These are phyloP conservation scores for Cheilosia impressa DNA, from an alignment of 2,888 invertebrate genomes.

Conservation along the genomic window DNA sequence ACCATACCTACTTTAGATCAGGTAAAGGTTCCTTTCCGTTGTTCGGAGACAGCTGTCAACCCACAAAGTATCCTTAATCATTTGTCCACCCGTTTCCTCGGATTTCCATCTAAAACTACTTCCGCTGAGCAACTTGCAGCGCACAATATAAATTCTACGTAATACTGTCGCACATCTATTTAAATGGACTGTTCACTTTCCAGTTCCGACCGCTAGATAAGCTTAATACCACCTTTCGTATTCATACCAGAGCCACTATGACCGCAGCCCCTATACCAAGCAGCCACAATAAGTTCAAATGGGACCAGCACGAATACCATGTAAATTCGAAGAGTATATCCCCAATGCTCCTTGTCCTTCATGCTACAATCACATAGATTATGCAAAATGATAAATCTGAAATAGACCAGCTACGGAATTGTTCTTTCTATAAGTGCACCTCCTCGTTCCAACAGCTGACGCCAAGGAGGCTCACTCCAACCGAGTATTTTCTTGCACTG, in stretches of 20 bases:
- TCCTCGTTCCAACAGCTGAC: conserved; percentile 4
- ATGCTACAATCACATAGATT: conserved; percentile 48
- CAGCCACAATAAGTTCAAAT: neutral
- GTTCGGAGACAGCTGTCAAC: no score
- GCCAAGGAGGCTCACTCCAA: conserved; percentile 6
- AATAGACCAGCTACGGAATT: conserved; percentile 41
- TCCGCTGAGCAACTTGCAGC: neutral
- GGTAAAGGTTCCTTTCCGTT: no score
- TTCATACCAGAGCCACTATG: neutral
- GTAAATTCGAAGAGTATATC: conserved; percentile 40
- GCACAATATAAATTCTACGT: neutral
- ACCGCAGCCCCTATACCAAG: neutral
- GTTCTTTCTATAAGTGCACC: conserved; percentile 11
- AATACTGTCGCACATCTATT: conserved; percentile 1
- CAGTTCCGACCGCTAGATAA: conserved; percentile 20
- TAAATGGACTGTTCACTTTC: conserved; percentile 24
- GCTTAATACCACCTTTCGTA: neutral
- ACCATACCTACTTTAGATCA: no score
- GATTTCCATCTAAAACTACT: no score
- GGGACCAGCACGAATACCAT: conserved; percentile 12
- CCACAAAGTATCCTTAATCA: no score
- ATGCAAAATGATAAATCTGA: conserved; percentile 58
- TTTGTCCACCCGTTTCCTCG: neutral
- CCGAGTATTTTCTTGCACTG: neutral
- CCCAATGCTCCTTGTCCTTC: conserved; percentile 16